Conservation (phyloP, 2,888 invertebrate genomes). For the Campoplex capitator region DNA sequence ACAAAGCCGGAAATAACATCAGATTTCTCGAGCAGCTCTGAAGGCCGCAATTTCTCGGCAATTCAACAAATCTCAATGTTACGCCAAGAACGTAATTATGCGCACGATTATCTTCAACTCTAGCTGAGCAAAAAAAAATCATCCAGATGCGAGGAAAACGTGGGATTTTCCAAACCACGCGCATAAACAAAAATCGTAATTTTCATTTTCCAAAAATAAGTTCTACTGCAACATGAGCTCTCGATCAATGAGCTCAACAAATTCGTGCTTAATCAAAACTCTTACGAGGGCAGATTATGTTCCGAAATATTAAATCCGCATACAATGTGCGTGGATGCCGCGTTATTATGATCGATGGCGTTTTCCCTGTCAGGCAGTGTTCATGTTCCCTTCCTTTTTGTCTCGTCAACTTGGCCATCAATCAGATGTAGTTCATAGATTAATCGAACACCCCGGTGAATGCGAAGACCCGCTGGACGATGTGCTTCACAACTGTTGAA, state of each 20-base stretch:
- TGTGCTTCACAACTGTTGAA: no score
- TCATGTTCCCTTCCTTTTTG: not conserved
- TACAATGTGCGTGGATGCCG: not conserved
- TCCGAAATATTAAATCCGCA: not conserved
- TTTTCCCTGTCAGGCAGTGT: not conserved
- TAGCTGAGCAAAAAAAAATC: no score
- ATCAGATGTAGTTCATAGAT: not conserved
- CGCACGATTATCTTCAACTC: not conserved
- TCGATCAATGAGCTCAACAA: not conserved
- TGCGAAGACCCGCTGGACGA: not conserved
- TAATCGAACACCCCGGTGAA: not conserved
- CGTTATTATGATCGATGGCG: not conserved
- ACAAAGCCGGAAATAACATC: slow-evolving; percentile 3
- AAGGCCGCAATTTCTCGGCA: not conserved
- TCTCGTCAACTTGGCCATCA: not conserved
- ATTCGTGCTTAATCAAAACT: not conserved
- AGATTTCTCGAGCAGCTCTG: not conserved
- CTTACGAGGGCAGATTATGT: not conserved
- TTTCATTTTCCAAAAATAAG: not conserved
- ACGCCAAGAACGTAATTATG: not conserved
- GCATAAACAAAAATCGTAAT: not conserved
- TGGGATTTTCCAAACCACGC: not conserved
- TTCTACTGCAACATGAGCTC: not conserved
- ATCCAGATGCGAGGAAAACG: not conserved
- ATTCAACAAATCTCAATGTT: not conserved